Evolutionary conservation across 1,140 invertebrate species (phyloP).

Genomic region (Zaprionus camerounensis): DNA sequence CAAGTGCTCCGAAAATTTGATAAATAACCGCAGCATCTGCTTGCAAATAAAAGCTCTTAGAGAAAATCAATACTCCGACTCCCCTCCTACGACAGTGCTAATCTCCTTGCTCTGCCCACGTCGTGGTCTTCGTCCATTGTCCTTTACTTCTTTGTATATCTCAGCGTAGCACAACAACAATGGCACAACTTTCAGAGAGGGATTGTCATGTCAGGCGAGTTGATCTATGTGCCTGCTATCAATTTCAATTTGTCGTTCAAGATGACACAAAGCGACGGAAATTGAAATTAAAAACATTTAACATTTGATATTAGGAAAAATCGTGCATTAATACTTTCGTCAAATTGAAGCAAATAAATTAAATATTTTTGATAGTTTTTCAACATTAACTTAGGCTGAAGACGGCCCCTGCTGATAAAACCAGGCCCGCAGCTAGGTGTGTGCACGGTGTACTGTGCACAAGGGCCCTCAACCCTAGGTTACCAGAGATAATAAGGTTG

Average conservation of each 20-base stretch:
- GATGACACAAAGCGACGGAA: constrained; percentile 53
- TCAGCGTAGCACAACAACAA: background rate
- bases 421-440: too few species aligned
- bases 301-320: constrained; percentile 53
- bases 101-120: background rate
- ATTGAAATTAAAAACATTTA: constrained; percentile 71
- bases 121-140: background rate
- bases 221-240: constrained; percentile 58
- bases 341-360: background rate
- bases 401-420: too few species aligned
- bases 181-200: background rate
- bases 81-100: background rate
- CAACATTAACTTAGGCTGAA: background rate
- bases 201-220: constrained; percentile 13
- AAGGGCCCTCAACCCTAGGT: too few species aligned
- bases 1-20: constrained; percentile 55
- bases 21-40: constrained; percentile 62
- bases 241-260: constrained; percentile 72
- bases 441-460: too few species aligned
- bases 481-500: too few species aligned
- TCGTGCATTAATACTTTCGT: constrained; percentile 9
- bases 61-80: constrained; percentile 37
- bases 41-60: constrained; percentile 19
- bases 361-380: background rate
- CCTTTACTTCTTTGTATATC: constrained; percentile 7